These are phyloP conservation scores for Chloropsis cyanopogon DNA, from an alignment of 2,113 vertebrate genomes.

Conservation along the genomic window DNA sequence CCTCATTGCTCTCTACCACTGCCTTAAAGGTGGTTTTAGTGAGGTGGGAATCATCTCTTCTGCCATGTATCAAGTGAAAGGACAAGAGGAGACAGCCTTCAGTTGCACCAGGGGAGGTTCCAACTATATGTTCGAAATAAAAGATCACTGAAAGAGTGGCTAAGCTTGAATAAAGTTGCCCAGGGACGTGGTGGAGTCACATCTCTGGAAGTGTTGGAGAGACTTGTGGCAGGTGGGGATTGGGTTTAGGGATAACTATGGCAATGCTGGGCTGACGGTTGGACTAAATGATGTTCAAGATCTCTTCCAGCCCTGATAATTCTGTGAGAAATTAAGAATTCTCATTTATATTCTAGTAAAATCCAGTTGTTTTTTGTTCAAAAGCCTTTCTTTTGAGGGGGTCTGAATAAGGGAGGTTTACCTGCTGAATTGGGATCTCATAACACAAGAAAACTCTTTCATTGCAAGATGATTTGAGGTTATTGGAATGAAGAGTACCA, in stretches of 20 bases:
- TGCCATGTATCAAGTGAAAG: neutral
- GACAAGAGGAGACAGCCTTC: neutral
- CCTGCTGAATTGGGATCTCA: neutral
- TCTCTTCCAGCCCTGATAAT: neutral
- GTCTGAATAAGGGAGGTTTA: neutral
- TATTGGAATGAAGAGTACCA: neutral
- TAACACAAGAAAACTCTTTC: neutral
- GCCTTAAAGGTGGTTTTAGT: neutral
- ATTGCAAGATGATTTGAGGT: neutral
- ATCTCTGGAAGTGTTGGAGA: neutral
- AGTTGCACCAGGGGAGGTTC: neutral
- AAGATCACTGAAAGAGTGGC: neutral
- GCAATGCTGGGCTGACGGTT: accelerated
- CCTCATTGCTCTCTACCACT: neutral
- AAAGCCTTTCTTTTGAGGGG: neutral
- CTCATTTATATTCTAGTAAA: neutral
- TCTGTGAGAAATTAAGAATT: neutral
- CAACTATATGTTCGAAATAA: neutral
- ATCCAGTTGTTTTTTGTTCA: neutral
- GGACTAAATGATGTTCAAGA: neutral
- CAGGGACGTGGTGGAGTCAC: neutral
- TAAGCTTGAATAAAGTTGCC: neutral
- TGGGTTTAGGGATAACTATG: accelerated
- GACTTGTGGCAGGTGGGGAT: too few relatives aligned
- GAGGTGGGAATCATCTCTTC: neutral